phyloP scores from a whole-genome alignment of 2,113 vertebrate species.

The Pandion haliaetus region DNA sequence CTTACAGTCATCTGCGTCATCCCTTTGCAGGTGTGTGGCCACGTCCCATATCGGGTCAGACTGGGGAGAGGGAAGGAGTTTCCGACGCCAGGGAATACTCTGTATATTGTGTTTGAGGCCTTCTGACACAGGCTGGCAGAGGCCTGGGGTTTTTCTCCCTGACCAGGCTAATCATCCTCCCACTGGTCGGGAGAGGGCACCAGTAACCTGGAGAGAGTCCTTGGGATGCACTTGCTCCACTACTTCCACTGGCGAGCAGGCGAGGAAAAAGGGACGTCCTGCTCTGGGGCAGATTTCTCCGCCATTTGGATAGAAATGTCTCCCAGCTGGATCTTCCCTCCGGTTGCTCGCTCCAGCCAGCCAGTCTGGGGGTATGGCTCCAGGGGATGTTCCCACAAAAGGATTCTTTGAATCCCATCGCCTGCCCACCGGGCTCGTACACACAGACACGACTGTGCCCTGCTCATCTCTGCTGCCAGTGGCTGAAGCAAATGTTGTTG shows the following conservation, averaged over 20 bases:
- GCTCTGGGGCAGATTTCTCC: background rate
- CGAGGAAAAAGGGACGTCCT: background rate
- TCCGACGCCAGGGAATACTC: accelerated
- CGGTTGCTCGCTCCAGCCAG: background rate
- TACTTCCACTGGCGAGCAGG: accelerated
- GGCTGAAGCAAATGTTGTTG: background rate
- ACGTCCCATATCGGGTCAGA: background rate
- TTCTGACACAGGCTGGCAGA: background rate
- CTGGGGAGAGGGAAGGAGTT: background rate
- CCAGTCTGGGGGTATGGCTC: background rate
- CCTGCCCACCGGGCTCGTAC: accelerated
- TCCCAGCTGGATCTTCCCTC: background rate
- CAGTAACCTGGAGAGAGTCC: background rate
- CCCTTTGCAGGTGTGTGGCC: background rate
- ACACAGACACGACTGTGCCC: accelerated
- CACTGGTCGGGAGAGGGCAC: slow-evolving; percentile 42
- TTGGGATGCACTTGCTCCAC: background rate
- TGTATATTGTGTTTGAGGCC: background rate
- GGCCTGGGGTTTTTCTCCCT: background rate
- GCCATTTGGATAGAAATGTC: background rate
- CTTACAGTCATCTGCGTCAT: accelerated
- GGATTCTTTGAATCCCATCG: background rate
- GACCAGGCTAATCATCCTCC: background rate
- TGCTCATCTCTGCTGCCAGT: accelerated
- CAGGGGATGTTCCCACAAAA: background rate